These are phyloP conservation scores for Solenodon paradoxus DNA, from an alignment of 2,113 vertebrate species.

Conservation along the genomic window DNA sequence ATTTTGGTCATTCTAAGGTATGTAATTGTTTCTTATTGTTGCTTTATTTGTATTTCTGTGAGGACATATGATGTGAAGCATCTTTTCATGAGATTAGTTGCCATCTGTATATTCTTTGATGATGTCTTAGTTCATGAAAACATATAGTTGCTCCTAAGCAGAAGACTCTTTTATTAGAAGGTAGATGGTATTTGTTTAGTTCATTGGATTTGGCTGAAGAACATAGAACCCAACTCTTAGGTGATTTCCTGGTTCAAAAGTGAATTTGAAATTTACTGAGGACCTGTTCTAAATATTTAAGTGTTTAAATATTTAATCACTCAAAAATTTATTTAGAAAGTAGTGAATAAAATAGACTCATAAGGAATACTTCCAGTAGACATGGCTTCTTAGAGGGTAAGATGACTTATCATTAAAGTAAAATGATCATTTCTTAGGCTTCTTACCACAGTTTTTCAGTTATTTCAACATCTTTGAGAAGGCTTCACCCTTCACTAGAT, in stretches of 20 bases:
- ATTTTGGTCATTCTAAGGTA: neutral
- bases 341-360: neutral
- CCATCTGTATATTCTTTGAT: neutral
- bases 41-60: neutral
- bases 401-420: neutral
- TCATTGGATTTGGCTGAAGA: neutral
- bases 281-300: neutral
- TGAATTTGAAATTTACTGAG: neutral
- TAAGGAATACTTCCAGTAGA: neutral
- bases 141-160: neutral
- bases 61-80: neutral
- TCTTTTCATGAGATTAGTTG: neutral
- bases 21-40: neutral
- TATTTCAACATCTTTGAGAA: conserved; percentile 21
- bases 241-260: neutral
- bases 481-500: conserved; percentile 26
- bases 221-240: neutral
- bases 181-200: neutral
- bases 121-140: neutral
- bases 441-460: neutral
- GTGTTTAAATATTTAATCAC: neutral
- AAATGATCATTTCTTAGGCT: neutral
- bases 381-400: neutral
- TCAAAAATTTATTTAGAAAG: neutral
- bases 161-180: neutral